These are phyloP conservation scores for Drosophila mercatorum DNA, from an alignment of 2,888 invertebrate species.

Conservation along the genomic window DNA sequence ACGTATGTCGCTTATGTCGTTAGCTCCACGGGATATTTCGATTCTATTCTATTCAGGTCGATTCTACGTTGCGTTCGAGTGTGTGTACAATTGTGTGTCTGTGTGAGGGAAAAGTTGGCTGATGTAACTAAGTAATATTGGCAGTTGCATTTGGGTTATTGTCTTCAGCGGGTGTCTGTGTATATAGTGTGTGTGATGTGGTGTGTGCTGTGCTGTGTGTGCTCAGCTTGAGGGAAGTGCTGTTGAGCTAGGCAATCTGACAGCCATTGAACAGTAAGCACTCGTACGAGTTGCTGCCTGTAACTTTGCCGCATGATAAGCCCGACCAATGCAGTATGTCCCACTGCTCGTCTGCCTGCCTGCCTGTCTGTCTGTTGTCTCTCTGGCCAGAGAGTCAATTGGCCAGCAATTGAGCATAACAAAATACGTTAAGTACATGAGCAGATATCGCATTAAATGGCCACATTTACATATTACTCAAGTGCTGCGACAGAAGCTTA, in stretches of 20 bases:
- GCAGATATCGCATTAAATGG: constrained; percentile 54
- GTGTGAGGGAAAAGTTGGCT: constrained; percentile 53
- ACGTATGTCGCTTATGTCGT: constrained; percentile 72
- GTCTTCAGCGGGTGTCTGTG: constrained; percentile 47
- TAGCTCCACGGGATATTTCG: constrained; percentile 53
- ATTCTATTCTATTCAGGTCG: constrained; percentile 51
- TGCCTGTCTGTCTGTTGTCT: constrained; percentile 15
- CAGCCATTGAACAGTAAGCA: constrained; percentile 54
- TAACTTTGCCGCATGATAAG: constrained; percentile 42
- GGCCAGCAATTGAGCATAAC: constrained; percentile 62
- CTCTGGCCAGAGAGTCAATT: constrained; percentile 51
- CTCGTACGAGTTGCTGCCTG: constrained; percentile 34
- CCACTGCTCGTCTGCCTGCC: background rate
- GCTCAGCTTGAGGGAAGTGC: constrained; percentile 39
- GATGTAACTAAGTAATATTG: constrained; percentile 77
- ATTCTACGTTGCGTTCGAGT: constrained; percentile 37
- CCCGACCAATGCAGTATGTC: constrained; percentile 11
- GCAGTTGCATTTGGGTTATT: constrained; percentile 78
- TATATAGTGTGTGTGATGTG: background rate
- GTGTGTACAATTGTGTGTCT: constrained; percentile 17
- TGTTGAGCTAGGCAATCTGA: constrained; percentile 56
- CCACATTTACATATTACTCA: constrained; percentile 53
- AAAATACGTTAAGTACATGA: constrained; percentile 58
- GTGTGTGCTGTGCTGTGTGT: constrained; percentile 1
- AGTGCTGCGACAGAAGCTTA: constrained; percentile 43